These are phyloP conservation scores for Apeltes quadracus DNA, from an alignment of 2,113 vertebrate genomes.

Conservation along the genomic window DNA sequence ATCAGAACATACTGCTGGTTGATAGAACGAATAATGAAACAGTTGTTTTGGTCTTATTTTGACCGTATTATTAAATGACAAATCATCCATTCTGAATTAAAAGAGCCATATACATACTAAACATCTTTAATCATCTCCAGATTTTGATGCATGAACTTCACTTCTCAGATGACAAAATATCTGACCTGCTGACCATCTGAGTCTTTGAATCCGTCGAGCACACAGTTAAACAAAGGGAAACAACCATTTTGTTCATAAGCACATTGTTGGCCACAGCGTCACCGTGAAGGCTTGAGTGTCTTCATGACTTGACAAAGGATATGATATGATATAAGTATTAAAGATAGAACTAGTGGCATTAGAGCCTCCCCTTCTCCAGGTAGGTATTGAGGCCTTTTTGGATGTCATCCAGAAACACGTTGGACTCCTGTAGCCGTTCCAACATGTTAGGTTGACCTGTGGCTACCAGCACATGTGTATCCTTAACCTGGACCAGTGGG, in stretches of 20 bases:
- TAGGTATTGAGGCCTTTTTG: constrained; percentile 91
- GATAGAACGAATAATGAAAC: neutral
- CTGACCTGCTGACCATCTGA: too few species aligned
- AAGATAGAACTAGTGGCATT: constrained; percentile 69
- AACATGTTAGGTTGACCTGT: constrained; percentile 82
- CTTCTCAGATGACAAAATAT: too few species aligned
- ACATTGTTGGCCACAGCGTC: too few species aligned
- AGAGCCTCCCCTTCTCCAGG: constrained; percentile 91
- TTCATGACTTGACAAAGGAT: too few species aligned
- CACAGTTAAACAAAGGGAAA: too few species aligned
- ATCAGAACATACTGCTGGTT: neutral
- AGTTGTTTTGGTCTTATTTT: neutral
- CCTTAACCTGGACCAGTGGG: constrained; percentile 65
- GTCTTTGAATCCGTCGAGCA: too few species aligned
- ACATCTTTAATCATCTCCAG: neutral
- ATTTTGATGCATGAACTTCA: too few species aligned
- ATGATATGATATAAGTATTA: neutral
- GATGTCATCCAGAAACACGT: constrained; percentile 87
- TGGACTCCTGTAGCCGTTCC: constrained; percentile 87
- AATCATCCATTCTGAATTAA: neutral
- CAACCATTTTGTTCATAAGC: too few species aligned
- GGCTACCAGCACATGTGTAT: constrained; percentile 81
- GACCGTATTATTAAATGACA: constrained; percentile 5
- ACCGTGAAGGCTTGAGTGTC: too few species aligned
- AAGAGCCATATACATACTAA: neutral